Evolutionary conservation across 2,113 vertebrate genomes (phyloP), one percentile per base, ranked within the genome.

Genomic region (Neolamprologus toae): DNA sequence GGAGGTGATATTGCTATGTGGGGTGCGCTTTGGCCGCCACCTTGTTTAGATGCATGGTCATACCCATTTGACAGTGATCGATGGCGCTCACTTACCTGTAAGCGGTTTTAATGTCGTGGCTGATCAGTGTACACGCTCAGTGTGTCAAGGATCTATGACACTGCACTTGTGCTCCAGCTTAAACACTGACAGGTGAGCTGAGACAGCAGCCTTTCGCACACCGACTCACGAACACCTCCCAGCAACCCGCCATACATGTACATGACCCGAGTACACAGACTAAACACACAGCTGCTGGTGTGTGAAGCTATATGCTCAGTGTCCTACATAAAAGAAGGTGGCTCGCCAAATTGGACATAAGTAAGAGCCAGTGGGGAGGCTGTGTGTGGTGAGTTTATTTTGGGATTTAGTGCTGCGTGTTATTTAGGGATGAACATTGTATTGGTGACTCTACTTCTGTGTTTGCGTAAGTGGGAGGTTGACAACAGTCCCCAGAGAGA

Each of bases 381-480:
- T 86, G 82, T 81, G 85, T 88, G 84, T 84, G 88, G 80, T 55
- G 78, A 84, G 86, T 84, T 94, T 94, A 95, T 96, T 94, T 94
- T 84, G 68, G 91, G 92, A 89, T 91, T 59, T 31, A 23, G 81
- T 71, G 90, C 90, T 86, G 84, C 55, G 90, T 83, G 90, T 94
- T 92, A 93, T 94, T 94, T 90, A 87, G 63, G 90, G 90, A 93
- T 89, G 86, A 86, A 84, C 82, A 90, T 88, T 89, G 89, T 80
- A 78, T 47, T 28, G 63, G 80, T 61, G 83, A 80, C 37, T 84
- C 68, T 88, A 78, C 88, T 90, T 84, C 61, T 85, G 83, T 40
- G 86, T 83, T 57, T 68, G 81, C 42, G 5, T 61, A 14, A 45
- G 85, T 68, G 55, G 82, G 66, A 19, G 83, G 71, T 63, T 35